Conservation (phyloP, 2,888 invertebrate species). For the Habroteleia sp. region DNA sequence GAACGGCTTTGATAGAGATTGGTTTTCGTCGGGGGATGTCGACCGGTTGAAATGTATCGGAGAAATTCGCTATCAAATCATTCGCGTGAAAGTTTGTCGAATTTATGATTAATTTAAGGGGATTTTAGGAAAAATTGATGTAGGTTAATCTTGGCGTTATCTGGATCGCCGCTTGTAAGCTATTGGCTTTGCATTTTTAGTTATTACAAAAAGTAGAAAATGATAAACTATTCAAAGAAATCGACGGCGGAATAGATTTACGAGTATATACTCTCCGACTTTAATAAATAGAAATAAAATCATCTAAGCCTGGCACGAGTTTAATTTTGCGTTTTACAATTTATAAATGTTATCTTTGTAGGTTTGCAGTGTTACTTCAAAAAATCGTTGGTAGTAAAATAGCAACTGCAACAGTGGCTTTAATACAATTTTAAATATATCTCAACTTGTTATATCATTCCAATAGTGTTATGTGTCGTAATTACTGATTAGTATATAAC, state of each 20-base stretch:
- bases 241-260: conserved; percentile 10
- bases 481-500: conserved; percentile 53
- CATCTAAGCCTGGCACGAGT: too few relatives aligned
- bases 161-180: conserved; percentile 27
- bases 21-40: not conserved
- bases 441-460: conserved; percentile 51
- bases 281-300: too few relatives aligned
- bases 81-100: conserved; percentile 39
- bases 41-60: conserved; percentile 26
- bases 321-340: too few relatives aligned
- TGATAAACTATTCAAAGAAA: conserved; percentile 11
- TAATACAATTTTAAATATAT: conserved; percentile 9
- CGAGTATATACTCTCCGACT: too few relatives aligned
- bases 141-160: conserved; percentile 17
- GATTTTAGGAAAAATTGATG: conserved; percentile 41
- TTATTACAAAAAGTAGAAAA: not conserved
- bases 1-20: conserved; percentile 18
- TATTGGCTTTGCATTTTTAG: conserved; percentile 16
- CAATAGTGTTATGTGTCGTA: conserved; percentile 41
- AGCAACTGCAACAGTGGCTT: not conserved
- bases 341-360: too few relatives aligned
- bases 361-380: too few relatives aligned
- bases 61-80: conserved; percentile 29
- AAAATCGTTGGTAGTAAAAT: too few relatives aligned
- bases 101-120: conserved; percentile 42